Conservation (phyloP, 2,888 invertebrate genomes). For the Phoenoteleia sp. region DNA sequence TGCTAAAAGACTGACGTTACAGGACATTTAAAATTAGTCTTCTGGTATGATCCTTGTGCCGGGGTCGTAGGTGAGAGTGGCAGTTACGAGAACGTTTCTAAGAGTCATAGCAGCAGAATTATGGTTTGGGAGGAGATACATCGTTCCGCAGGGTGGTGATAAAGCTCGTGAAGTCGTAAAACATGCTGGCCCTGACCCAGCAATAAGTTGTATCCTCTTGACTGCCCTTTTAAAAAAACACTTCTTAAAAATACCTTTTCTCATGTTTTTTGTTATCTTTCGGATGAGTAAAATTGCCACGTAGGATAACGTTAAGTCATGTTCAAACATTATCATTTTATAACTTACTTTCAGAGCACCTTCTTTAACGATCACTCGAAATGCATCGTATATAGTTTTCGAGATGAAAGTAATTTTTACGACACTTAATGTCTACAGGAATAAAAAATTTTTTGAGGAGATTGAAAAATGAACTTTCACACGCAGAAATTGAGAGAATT, state of each 20-base stretch:
- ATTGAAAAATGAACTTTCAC: too few relatives aligned
- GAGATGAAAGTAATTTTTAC: too few relatives aligned
- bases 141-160: constrained; percentile 48
- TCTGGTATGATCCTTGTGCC: constrained; percentile 21
- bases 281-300: constrained; percentile 17
- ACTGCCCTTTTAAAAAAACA: constrained; percentile 49
- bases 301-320: constrained; percentile 3
- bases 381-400: too few relatives aligned
- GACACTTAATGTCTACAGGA: too few relatives aligned
- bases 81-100: constrained; percentile 46
- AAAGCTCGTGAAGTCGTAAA: constrained; percentile 69
- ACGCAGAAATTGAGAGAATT: too few relatives aligned
- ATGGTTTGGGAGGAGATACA: constrained; percentile 58
- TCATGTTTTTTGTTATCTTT: constrained; percentile 10
- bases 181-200: constrained; percentile 64
- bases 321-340: neutral
- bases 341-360: too few relatives aligned
- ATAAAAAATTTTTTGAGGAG: too few relatives aligned
- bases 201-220: constrained; percentile 56
- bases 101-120: constrained; percentile 52
- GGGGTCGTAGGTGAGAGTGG: constrained; percentile 41
- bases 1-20: constrained; percentile 20
- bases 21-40: constrained; percentile 36
- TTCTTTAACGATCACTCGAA: too few relatives aligned
- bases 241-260: constrained; percentile 51